phyloP scores from a whole-genome alignment of 2,113 vertebrate species.

The Passer domesticus region DNA sequence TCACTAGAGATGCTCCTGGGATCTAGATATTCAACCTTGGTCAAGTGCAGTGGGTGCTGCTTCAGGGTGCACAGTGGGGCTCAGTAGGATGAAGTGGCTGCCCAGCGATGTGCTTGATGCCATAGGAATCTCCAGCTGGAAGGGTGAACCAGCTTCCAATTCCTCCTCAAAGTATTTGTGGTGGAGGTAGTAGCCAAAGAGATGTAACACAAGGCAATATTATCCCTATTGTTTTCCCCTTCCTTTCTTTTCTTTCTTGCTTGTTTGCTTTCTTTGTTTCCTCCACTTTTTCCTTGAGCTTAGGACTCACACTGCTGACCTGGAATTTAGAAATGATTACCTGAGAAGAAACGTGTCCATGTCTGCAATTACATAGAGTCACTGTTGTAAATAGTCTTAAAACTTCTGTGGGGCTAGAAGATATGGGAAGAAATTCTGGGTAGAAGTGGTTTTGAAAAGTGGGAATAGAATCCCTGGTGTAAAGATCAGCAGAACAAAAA shows the following conservation, averaged over 20 bases:
- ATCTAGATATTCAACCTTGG: not conserved
- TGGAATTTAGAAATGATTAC: not conserved
- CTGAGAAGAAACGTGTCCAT: accelerated
- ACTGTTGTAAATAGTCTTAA: not conserved
- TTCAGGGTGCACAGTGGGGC: not conserved
- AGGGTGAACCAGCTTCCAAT: not conserved
- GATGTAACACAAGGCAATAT: not conserved
- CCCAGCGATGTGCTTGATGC: not conserved
- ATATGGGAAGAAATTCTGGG: not conserved
- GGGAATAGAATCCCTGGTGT: not conserved
- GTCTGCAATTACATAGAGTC: not conserved
- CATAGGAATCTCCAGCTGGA: not conserved
- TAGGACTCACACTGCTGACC: not conserved
- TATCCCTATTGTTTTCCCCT: not conserved
- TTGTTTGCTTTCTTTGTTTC: not conserved
- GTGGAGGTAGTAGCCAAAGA: not conserved
- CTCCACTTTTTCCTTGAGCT: not conserved
- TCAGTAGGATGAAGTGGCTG: not conserved
- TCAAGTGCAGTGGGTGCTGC: not conserved
- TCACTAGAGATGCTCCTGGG: not conserved
- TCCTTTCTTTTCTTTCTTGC: not conserved
- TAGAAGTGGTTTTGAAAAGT: not conserved
- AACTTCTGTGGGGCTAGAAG: not conserved
- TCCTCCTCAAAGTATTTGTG: not conserved
- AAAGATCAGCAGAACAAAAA: not conserved